Percentiles rank a stretch among this genome's conserved stretches.
Conservation (phyloP, 92 coral and sea anemone genomes). For the Porites rus region DNA sequence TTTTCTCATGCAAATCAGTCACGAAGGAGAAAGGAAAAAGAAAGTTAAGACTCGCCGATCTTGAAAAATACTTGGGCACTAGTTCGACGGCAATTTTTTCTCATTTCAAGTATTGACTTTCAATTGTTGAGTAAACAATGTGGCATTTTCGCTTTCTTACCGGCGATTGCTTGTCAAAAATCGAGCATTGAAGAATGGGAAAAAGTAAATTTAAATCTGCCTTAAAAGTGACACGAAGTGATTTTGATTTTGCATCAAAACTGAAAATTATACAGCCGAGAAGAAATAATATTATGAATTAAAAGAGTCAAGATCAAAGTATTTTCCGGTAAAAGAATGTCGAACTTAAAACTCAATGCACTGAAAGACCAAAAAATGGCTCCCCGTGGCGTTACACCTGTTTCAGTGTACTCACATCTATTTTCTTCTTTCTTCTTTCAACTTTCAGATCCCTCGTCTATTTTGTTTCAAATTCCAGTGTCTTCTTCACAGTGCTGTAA, state of each 20-base stretch:
- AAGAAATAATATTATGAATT: not conserved
- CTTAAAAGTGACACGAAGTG: slow-evolving; percentile 10
- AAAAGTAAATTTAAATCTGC: not conserved
- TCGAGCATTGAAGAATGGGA: not conserved
- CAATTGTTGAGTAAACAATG: slow-evolving; percentile 37
- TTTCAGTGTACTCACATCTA: not conserved
- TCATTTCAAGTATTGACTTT: slow-evolving; percentile 26
- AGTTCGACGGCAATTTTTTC: not conserved
- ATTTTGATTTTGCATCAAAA: slow-evolving; percentile 7
- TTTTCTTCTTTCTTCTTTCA: not conserved
- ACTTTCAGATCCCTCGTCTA: not conserved
- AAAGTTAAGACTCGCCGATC: not conserved
- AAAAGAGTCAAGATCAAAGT: slow-evolving; percentile 26
- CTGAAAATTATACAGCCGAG: not conserved
- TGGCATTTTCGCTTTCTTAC: not conserved
- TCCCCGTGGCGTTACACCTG: slow-evolving; percentile 34
- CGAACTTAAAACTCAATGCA: slow-evolving; percentile 3
- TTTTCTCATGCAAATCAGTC: slow-evolving; percentile 23
- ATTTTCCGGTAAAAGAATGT: slow-evolving; percentile 1
- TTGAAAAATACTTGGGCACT: slow-evolving; percentile 14
- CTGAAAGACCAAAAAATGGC: slow-evolving; percentile 13
- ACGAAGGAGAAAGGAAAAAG: not conserved
- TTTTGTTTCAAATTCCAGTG: not conserved
- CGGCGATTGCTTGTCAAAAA: not conserved
- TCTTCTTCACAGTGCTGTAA: not conserved